Conservation (phyloP, 2,113 vertebrate genomes). For the Microcebus murinus region DNA sequence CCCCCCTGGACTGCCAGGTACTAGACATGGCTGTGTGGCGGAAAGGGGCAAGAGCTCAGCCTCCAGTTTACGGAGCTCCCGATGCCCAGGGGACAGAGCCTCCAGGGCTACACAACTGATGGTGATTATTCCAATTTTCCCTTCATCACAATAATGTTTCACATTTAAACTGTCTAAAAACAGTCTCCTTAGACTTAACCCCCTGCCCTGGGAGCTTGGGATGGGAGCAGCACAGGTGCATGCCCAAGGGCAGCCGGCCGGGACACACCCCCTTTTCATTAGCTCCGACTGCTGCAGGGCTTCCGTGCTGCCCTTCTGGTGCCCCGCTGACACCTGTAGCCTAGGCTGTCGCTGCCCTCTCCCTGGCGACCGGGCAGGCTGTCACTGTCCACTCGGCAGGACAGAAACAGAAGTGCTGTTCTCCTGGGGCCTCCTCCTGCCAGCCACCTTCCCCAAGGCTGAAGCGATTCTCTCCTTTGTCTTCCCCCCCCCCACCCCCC, state of each 20-base stretch:
- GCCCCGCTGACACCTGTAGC: too few relatives aligned
- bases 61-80: not conserved
- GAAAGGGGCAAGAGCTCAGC: not conserved
- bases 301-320: not conserved
- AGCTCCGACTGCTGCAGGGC: not conserved
- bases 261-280: not conserved
- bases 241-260: too few relatives aligned
- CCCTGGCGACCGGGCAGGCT: not conserved
- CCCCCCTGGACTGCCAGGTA: not conserved
- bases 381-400: not conserved
- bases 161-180: not conserved
- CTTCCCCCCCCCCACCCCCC: too few relatives aligned
- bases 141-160: not conserved
- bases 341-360: not conserved
- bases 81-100: not conserved
- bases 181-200: not conserved
- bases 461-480: not conserved
- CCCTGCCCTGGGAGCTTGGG: not conserved
- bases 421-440: not conserved
- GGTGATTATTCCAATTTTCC: not conserved
- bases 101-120: not conserved
- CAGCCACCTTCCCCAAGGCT: not conserved
- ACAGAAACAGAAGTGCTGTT: not conserved
- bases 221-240: not conserved
- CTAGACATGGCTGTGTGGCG: not conserved